Evolutionary conservation across 2,888 invertebrate species (phyloP).

Genomic region (Timandra comae): DNA sequence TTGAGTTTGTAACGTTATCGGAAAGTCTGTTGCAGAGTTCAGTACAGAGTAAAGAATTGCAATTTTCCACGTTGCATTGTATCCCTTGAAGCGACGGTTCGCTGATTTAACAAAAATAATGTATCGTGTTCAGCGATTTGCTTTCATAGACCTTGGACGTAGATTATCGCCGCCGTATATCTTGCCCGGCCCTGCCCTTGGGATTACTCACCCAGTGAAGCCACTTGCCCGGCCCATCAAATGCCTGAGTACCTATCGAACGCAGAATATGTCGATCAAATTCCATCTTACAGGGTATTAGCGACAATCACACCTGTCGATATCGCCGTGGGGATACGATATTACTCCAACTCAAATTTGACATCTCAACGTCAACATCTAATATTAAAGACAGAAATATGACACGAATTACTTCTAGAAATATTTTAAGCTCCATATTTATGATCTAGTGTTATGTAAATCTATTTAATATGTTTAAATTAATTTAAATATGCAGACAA

Average conservation of each 20-base stretch:
- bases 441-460: too few relatives aligned
- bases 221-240: slow-evolving; percentile 32
- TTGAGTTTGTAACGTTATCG: too few relatives aligned
- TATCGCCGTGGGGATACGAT: neutral
- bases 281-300: slow-evolving; percentile 14
- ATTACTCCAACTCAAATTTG: too few relatives aligned
- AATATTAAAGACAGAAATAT: too few relatives aligned
- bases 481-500: too few relatives aligned
- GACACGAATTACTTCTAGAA: too few relatives aligned
- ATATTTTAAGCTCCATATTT: too few relatives aligned
- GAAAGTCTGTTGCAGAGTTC: too few relatives aligned
- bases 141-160: slow-evolving; percentile 43
- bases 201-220: slow-evolving; percentile 38
- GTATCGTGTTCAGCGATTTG: slow-evolving; percentile 43
- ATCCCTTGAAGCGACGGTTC: slow-evolving; percentile 1
- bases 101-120: slow-evolving; percentile 24
- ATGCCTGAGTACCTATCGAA: slow-evolving; percentile 31
- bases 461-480: too few relatives aligned
- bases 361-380: too few relatives aligned
- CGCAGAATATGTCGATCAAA: slow-evolving; percentile 30
- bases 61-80: slow-evolving; percentile 6
- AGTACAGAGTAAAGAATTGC: too few relatives aligned
- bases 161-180: slow-evolving; percentile 54
- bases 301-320: slow-evolving; percentile 3
- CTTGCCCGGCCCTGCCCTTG: slow-evolving; percentile 36